phyloP scores from a whole-genome alignment of 2,113 vertebrate species.

The Alethe castanea region DNA sequence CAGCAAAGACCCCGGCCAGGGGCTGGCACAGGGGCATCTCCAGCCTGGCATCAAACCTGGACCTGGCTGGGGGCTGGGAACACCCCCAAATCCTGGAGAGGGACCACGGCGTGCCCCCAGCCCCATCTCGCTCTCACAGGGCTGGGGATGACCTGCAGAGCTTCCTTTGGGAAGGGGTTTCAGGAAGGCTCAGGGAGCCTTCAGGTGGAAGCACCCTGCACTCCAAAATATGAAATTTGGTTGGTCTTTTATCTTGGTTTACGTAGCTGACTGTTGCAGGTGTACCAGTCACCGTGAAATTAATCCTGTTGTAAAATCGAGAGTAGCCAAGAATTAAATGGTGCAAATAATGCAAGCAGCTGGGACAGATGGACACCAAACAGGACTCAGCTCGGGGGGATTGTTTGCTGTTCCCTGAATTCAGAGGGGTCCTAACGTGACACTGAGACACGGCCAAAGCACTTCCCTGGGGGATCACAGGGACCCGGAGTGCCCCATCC shows the following conservation, averaged over 20 bases:
- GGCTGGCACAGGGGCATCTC: not conserved
- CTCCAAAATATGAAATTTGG: not conserved
- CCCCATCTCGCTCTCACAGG: fast-evolving
- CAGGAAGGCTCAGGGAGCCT: not conserved
- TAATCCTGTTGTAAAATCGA: not conserved
- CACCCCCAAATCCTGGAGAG: not conserved
- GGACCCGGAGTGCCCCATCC: fast-evolving
- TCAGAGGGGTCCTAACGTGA: not conserved
- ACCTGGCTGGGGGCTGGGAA: fast-evolving
- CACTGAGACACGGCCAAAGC: not conserved
- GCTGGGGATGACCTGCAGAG: not conserved
- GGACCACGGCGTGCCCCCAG: no score
- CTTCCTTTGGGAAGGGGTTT: not conserved
- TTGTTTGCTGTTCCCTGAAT: not conserved
- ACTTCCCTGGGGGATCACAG: fast-evolving
- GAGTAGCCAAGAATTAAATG: slow-evolving; percentile 39
- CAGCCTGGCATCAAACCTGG: fast-evolving
- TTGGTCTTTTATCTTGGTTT: not conserved
- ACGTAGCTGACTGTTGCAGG: not conserved
- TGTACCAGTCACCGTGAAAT: slow-evolving; percentile 6
- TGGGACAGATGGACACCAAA: not conserved
- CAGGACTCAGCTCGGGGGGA: fast-evolving
- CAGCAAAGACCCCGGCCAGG: not conserved
- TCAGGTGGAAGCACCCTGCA: not conserved
- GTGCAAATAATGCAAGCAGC: not conserved